A percentile compares a stretch with the other conserved stretches of the same genome.
Conservation (phyloP, 2,797 vertebrate genomes). For the Eulemur mongoz region DNA sequence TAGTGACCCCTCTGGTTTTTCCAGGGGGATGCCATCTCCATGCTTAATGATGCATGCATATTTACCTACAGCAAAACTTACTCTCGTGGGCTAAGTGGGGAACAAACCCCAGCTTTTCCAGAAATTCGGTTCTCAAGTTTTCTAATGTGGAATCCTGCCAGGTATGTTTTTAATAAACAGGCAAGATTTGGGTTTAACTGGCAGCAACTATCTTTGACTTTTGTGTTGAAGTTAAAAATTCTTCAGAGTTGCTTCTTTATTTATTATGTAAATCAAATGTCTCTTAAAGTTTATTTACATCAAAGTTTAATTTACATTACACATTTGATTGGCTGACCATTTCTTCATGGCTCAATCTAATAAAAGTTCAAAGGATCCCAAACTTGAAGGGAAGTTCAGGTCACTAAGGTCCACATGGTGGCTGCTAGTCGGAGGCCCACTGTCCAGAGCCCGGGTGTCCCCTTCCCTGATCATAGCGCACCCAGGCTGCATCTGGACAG, state of each 20-base stretch:
- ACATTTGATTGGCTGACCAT: neutral
- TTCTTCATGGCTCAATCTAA: neutral
- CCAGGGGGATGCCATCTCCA: neutral
- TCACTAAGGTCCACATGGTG: neutral
- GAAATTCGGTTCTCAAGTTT: neutral
- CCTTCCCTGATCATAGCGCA: accelerated
- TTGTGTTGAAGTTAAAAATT: neutral
- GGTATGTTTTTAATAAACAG: neutral
- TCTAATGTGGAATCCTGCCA: neutral
- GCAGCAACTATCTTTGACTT: neutral
- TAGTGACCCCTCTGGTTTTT: neutral
- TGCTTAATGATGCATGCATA: neutral
- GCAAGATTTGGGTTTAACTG: neutral
- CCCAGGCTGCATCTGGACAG: neutral
- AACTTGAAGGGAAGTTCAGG: neutral
- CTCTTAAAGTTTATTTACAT: neutral
- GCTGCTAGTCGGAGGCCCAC: neutral
- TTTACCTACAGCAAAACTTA: neutral
- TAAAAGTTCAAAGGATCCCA: neutral
- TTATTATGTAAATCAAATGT: neutral
- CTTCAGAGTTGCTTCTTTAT: neutral
- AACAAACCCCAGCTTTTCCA: neutral
- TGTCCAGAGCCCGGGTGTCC: accelerated
- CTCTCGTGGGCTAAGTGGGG: neutral
- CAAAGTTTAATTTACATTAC: neutral